Base-by-base conservation (phyloP, 1,140 invertebrate genomes). In the Sminthurinus signatus region DNA sequence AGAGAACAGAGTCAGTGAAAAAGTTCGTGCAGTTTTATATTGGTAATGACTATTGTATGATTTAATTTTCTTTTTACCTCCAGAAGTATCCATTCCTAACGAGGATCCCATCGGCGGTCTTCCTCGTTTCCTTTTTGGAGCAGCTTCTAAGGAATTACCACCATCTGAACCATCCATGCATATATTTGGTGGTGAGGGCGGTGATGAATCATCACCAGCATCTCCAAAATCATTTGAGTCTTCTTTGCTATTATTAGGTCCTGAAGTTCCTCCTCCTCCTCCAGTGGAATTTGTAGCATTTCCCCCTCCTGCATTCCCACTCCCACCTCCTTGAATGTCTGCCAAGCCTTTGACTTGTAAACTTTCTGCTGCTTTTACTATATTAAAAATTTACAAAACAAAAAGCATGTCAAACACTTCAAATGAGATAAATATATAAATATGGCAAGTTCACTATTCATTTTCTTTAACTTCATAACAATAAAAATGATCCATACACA, bases 351-450 rank as follows among this genome's bases (percentile, higher is more conserved):
- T 94, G 64, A 94, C 91, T 75, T 89, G 84, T 10, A 95, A 79
- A 74, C 91, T 91, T 77, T 94, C 91, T 1, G 92, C 92, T 59
- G 91, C 93, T 79, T 92, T 92, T 73, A 95, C n/a, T n/a, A n/a
- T n/a, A n/a, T n/a, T n/a, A n/a, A n/a, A n/a, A n/a, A n/a, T n/a
- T n/a, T n/a, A n/a, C n/a, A n/a, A n/a, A n/a, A n/a, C n/a, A n/a
- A n/a, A n/a, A n/a, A n/a, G n/a, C n/a, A n/a, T n/a, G n/a, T n/a
- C n/a, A n/a, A n/a, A n/a, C n/a, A n/a, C n/a, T n/a, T n/a, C n/a
- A n/a, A n/a, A n/a, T n/a, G n/a, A n/a, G n/a, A n/a, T n/a, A n/a
- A n/a, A n/a, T n/a, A n/a, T n/a, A n/a, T n/a, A n/a, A n/a, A n/a
- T n/a, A n/a, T n/a, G n/a, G n/a, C n/a, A n/a, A n/a, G n/a, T n/a